phyloP scores from a whole-genome alignment of 2,888 invertebrate genomes.

The Gymnosoma rotundatum region DNA sequence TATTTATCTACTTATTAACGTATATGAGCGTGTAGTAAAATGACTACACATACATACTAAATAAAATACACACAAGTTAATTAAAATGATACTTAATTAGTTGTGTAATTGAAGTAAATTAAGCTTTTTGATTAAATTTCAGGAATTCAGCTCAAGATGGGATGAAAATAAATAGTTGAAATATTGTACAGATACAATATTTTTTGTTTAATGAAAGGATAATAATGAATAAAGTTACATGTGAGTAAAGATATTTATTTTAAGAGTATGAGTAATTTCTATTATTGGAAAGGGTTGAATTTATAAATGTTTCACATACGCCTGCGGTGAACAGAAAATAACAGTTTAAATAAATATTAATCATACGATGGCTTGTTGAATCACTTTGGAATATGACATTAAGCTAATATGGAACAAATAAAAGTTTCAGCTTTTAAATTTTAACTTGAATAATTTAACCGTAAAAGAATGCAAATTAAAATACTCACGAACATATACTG shows the following conservation, averaged over 20 bases:
- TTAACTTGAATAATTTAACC: no score
- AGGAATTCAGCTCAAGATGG: conserved; percentile 32
- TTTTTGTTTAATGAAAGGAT: background rate
- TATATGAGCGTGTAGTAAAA: no score
- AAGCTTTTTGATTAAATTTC: conserved; percentile 67
- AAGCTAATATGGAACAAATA: no score
- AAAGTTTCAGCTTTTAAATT: no score
- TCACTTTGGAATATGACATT: no score
- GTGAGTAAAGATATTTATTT: background rate
- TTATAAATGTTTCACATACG: conserved; percentile 8
- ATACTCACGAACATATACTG: no score
- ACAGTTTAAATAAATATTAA: background rate
- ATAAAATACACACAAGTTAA: conserved; percentile 63
- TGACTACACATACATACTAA: conserved; percentile 15
- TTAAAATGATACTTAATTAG: conserved; percentile 69
- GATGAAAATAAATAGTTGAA: conserved; percentile 3
- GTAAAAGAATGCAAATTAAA: no score
- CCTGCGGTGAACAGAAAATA: background rate
- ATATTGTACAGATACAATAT: background rate
- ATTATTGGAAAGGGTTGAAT: background rate
- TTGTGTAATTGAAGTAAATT: conserved; percentile 70
- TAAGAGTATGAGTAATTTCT: background rate
- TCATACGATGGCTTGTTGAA: background rate
- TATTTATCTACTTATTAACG: background rate
- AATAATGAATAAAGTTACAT: background rate